These are phyloP conservation scores for Rhagoletis pomonella DNA, from an alignment of 1,140 invertebrate species.

Conservation along the genomic window DNA sequence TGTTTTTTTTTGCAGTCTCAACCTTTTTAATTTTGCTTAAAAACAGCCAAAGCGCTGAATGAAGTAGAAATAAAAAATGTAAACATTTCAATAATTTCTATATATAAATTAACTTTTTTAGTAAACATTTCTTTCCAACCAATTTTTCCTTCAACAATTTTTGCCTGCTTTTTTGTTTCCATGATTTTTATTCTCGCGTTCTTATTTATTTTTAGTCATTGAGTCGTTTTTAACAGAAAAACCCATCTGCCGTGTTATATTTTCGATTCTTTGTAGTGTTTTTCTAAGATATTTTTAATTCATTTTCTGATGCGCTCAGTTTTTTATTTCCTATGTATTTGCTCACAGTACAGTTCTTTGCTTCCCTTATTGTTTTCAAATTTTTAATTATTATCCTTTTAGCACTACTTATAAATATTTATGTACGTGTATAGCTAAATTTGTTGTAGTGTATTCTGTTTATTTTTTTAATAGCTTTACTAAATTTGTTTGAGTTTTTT, in stretches of 20 bases:
- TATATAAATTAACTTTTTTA: no score
- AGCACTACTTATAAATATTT: slow-evolving; percentile 2
- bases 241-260: background rate
- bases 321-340: slow-evolving; percentile 28
- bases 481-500: slow-evolving; percentile 19
- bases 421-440: background rate
- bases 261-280: background rate
- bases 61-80: no score
- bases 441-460: background rate
- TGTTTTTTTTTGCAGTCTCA: no score
- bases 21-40: no score
- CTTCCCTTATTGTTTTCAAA: slow-evolving; percentile 43
- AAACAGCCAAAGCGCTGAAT: no score
- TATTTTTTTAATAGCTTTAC: slow-evolving; percentile 19
- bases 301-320: background rate
- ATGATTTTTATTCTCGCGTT: no score
- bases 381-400: slow-evolving; percentile 7
- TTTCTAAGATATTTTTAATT: background rate
- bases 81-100: no score
- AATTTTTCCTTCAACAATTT: no score
- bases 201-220: background rate
- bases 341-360: slow-evolving; percentile 54
- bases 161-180: no score
- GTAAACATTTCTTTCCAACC: no score
- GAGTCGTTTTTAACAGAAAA: background rate